Conservation (phyloP, 2,113 vertebrate species). For the Nycticorax nycticorax region DNA sequence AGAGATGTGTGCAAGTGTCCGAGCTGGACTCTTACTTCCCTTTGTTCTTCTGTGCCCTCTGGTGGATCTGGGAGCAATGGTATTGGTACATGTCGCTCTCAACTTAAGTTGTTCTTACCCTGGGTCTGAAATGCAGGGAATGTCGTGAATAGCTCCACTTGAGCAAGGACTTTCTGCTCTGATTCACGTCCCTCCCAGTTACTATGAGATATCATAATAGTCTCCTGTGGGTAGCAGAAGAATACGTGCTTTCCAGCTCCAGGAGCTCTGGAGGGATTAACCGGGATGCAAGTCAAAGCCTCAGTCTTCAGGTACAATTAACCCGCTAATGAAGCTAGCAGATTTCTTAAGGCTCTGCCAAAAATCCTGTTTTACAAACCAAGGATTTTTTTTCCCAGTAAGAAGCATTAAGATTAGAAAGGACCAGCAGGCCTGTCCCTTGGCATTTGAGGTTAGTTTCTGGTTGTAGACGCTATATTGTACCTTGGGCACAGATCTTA, state of each 20-base stretch:
- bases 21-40: neutral
- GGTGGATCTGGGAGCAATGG: constrained; percentile 35
- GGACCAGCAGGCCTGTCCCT: neutral
- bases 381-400: neutral
- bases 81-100: neutral
- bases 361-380: constrained; percentile 8
- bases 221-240: neutral
- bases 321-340: neutral
- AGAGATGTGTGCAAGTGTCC: neutral
- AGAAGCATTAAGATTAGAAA: neutral
- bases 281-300: neutral
- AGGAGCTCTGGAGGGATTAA: neutral
- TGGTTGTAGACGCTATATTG: neutral
- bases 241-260: neutral
- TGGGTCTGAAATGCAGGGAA: neutral
- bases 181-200: neutral
- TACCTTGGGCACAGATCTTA: neutral
- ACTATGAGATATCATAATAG: neutral
- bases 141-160: neutral
- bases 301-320: constrained; percentile 45
- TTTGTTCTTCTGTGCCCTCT: constrained; percentile 71
- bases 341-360: constrained; percentile 21
- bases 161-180: neutral
- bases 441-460: neutral
- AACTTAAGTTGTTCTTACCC: neutral